phyloP scores from a whole-genome alignment of 2,113 vertebrate species.

The Stictonetta naevosa region DNA sequence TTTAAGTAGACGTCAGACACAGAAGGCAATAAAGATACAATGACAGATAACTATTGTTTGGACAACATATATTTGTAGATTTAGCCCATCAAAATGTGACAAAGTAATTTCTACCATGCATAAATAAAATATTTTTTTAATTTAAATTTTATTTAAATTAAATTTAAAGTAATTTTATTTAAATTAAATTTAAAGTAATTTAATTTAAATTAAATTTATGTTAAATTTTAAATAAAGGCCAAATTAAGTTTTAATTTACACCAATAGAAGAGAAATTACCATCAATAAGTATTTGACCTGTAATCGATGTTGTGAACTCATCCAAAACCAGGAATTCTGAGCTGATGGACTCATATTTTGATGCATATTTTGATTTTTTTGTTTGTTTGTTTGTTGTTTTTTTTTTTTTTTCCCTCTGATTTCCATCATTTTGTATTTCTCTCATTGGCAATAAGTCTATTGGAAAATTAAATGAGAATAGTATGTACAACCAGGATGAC shows the following conservation, averaged over 20 bases:
- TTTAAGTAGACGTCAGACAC: conserved; percentile 30
- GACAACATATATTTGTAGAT: background rate
- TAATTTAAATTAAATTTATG: no score
- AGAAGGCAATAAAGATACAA: conserved; percentile 50
- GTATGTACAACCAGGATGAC: background rate
- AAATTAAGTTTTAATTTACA: background rate
- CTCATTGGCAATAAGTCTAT: background rate
- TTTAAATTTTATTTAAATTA: no score
- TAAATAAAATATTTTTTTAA: no score
- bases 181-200: no score
- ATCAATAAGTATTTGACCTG: background rate
- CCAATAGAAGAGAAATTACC: background rate
- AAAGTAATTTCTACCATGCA: background rate
- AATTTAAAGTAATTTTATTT: no score
- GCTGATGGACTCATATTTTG: background rate
- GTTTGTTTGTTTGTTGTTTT: no score
- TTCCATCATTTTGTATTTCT: background rate
- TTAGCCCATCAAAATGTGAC: background rate
- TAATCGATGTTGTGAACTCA: background rate
- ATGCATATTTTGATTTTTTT: background rate
- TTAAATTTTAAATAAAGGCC: background rate
- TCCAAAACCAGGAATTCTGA: background rate
- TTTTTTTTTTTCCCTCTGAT: background rate
- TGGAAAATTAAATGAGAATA: background rate
- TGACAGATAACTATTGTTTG: background rate